Base-by-base conservation (phyloP, 2,797 vertebrate species). In the Scolopax rusticola region DNA sequence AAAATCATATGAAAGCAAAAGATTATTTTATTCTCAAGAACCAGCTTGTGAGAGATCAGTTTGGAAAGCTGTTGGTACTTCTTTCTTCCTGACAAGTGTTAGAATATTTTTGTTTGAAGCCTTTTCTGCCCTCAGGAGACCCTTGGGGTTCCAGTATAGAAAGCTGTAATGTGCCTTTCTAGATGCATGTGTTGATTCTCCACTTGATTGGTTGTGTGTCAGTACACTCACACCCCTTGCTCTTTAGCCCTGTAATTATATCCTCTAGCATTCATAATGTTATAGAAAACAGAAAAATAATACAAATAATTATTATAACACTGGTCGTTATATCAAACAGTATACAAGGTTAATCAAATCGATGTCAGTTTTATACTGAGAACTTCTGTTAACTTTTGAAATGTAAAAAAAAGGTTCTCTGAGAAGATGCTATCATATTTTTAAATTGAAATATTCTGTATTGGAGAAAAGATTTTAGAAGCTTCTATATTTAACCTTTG, bases 311-410 rank as follows among this genome's bases (percentile, higher is more conserved):
- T 78, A 13, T 65, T 81, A n/a, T 40, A 54, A 15, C 27, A 45
- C 21, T 0, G 0, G 5, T 64, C 36, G 25, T 24, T 30, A 4
- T 56, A 19, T 77, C 33, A 36, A 83, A 60, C 9, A 45, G 18
- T n/a, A 38, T 28, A 28, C 38, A 50, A 47, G 7, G 13, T 64
- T 70, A 61, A 82, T 90, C 36, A 89, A 61, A 70, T 9, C 67
- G 3, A 24, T 93, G 9, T 53, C 30, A 50, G 8, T 71, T 82
- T 95, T 87, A 28, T 13, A 32, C 7, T 45, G 74, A 47, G 11
- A 74, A 47, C 47, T 56, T 57, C 41, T 80, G 12, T 71, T 79
- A 40, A 2, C 15, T 74, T 93, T 89, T 80, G 73, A 84, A 89
- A 78, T 81, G 4, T 41, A 1, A 65, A 80, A 59, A 64, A 94